These are phyloP conservation scores for Cryptosula pallasiana DNA, from an alignment of 2,888 invertebrate species.

Conservation along the genomic window DNA sequence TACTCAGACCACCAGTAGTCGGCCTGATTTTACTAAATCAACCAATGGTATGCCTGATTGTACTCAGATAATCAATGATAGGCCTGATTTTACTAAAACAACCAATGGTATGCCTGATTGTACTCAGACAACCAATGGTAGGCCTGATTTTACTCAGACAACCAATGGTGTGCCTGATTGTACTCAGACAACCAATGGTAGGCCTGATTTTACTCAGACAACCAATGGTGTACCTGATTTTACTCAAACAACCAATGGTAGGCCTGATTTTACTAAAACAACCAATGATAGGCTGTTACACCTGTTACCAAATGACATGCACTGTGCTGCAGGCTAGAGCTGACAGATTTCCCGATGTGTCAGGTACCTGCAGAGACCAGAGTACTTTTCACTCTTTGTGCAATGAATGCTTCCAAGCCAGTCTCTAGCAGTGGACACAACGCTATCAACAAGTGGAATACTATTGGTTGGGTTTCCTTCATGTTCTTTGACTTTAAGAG, in stretches of 20 bases:
- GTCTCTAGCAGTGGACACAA: not conserved
- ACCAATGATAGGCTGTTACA: not conserved
- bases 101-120: no score
- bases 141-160: no score
- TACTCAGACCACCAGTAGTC: no score
- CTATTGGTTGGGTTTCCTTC: constrained; percentile 8
- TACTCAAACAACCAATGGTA: not conserved
- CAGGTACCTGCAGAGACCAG: not conserved
- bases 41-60: no score
- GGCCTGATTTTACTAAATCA: no score
- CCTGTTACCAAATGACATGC: not conserved
- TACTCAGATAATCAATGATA: not conserved
- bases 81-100: no score
- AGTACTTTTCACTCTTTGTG: constrained; percentile 3
- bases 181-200: no score
- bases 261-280: not conserved
- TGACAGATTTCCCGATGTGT: constrained; percentile 16
- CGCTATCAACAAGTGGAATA: not conserved
- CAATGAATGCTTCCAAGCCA: constrained; percentile 7
- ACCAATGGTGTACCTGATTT: no score
- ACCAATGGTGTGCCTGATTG: no score
- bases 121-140: no score
- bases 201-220: no score
- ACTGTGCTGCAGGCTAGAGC: not conserved
- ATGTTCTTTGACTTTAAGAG: constrained; percentile 21